Evolutionary conservation across 2,888 invertebrate species (phyloP), one percentile per base, ranked within the genome.

Genomic region (Microctonus hyperodae): DNA sequence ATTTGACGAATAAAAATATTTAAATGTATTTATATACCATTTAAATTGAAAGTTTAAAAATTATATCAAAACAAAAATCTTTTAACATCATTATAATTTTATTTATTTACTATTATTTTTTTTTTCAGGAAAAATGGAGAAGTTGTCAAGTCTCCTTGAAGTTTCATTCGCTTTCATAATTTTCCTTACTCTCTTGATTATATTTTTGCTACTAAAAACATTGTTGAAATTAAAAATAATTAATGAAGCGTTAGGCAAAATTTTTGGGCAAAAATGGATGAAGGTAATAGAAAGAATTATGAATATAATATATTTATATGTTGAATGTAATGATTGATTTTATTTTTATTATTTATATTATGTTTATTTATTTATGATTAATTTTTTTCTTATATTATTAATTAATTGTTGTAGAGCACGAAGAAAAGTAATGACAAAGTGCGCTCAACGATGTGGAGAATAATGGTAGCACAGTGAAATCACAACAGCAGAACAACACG

Each of bases 391-490:
- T 65, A 65, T 64, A 40, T 48, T 59, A 10, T 25, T 1, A 56
- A 20, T n/a, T 61, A 0, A 59, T 61, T 64, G 16, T 70, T 70
- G 35, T 64, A 79, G 74, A 76, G 76, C n/a, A n/a, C n/a, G 57
- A 65, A 75, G 16, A 72, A 68, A 11, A 76, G 71, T 48, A 76
- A 68, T 13, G 78, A 78, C 37, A 78, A 75, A 51, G 59, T 77
- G 11, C 76, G 73, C n/a, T n/a, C 40, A 78, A 77, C 9, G 81
- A 82, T 59, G 74, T 75, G 0, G 82, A 82, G 53, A 60, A 70
- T n/a, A 73, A 74, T 9, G 44, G 44, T 20, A n/a, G 44, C 16
- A 22, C 62, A 5, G 60, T 67, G 1, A 69, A 56, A 40, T 33
- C 60, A 0, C 69, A 50, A 22, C 77, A 76, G 56, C 76, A 75